These are phyloP conservation scores for Notodonta ziczac DNA, from an alignment of 2,888 invertebrate genomes.

Conservation along the genomic window DNA sequence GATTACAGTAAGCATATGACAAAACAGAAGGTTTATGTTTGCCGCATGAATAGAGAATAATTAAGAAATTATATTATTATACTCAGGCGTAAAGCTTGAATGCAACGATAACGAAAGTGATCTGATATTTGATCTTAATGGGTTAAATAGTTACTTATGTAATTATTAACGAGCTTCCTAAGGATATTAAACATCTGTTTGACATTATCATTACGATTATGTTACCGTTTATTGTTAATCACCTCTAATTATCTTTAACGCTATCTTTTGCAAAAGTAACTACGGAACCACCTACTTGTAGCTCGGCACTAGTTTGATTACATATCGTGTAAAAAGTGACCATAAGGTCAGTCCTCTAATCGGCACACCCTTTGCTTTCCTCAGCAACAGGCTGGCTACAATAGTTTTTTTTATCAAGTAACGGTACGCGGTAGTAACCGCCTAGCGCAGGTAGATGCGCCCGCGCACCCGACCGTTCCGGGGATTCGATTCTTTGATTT, in stretches of 20 bases:
- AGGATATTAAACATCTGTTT: neutral
- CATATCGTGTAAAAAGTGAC: constrained; percentile 25
- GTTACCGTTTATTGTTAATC: constrained; percentile 1
- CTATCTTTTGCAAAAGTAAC: neutral
- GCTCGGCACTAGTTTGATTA: constrained; percentile 9
- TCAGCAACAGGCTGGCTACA: constrained; percentile 48
- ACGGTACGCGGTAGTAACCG: constrained; percentile 56
- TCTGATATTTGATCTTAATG: neutral
- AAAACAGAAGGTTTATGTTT: too few relatives aligned
- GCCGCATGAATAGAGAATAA: too few relatives aligned
- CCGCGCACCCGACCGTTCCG: constrained; percentile 42
- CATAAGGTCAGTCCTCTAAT: constrained; percentile 55
- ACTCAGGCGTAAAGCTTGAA: neutral
- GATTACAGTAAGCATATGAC: too few relatives aligned
- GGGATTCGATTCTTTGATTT: constrained; percentile 52
- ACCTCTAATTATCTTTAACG: neutral
- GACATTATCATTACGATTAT: neutral
- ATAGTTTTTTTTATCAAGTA: constrained; percentile 50
- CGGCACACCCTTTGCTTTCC: constrained; percentile 57
- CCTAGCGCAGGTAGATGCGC: constrained; percentile 63
- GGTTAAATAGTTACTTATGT: neutral
- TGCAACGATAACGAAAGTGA: neutral
- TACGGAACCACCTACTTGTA: neutral
- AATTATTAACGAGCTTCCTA: neutral
- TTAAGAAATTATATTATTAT: neutral